Conservation (phyloP, 2,113 vertebrate species). For the Poeciliopsis retropinna region DNA sequence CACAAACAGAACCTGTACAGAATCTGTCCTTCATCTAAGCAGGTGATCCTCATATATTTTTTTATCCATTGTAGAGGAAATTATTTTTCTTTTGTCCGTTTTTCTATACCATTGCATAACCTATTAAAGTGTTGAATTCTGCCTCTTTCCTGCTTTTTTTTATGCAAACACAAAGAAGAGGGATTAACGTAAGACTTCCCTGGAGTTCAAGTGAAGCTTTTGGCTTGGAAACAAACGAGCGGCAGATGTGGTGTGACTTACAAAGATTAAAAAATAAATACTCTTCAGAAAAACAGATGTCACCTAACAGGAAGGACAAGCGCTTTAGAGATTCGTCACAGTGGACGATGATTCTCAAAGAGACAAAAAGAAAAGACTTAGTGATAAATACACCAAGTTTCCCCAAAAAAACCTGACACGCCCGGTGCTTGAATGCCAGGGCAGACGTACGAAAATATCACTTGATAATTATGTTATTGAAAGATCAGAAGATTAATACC, state of each 20-base stretch:
- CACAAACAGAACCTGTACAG: slow-evolving; percentile 10
- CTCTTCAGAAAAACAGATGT: neutral
- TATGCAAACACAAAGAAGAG: neutral
- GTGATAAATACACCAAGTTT: too few relatives aligned
- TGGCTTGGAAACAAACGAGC: neutral
- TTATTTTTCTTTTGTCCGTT: neutral
- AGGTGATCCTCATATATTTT: slow-evolving; percentile 2
- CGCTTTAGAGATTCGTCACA: neutral
- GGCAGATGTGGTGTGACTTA: slow-evolving; percentile 5
- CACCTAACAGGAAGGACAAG: neutral
- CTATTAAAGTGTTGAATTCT: neutral
- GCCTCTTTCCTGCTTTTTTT: slow-evolving; percentile 1
- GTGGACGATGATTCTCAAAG: neutral
- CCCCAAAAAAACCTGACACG: too few relatives aligned
- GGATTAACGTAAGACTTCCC: neutral
- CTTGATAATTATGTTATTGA: too few relatives aligned
- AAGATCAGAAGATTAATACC: too few relatives aligned
- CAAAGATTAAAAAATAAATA: slow-evolving; percentile 1
- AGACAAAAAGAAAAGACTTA: neutral
- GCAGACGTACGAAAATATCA: too few relatives aligned
- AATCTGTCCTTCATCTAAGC: slow-evolving; percentile 13
- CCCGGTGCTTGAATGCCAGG: too few relatives aligned
- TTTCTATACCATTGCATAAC: slow-evolving; percentile 30
- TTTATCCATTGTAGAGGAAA: slow-evolving; percentile 7
- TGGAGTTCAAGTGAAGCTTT: neutral